Conservation (phyloP, 2,797 vertebrate genomes). For the Cephalopachus bancanus region DNA sequence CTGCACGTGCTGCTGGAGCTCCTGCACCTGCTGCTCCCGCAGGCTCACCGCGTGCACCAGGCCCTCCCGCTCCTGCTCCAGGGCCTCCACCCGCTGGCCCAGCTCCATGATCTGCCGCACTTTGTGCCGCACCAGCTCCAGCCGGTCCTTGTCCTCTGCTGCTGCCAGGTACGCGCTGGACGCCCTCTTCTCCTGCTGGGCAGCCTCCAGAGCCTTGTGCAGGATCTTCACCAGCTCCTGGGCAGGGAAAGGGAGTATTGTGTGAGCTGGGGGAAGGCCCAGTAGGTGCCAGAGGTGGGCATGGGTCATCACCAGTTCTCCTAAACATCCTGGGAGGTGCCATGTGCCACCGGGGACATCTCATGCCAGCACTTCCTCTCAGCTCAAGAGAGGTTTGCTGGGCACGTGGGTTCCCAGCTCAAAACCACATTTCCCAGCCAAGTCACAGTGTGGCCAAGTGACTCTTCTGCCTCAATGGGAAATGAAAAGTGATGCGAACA, state of each 20-base stretch:
- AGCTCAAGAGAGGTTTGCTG: background rate
- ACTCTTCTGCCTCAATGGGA: background rate
- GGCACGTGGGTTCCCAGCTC: background rate
- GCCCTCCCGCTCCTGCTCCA: slow-evolving; percentile 88
- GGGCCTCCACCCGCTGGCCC: slow-evolving; percentile 87
- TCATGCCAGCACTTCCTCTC: background rate
- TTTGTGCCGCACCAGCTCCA: slow-evolving; percentile 95
- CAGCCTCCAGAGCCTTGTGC: slow-evolving; percentile 94
- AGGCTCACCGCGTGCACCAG: slow-evolving; percentile 86
- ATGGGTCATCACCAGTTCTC: background rate
- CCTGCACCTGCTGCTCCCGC: slow-evolving; percentile 88
- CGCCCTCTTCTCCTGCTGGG: slow-evolving; percentile 95
- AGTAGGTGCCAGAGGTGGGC: background rate
- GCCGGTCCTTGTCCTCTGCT: slow-evolving; percentile 92
- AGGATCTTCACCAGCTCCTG: slow-evolving; percentile 96
- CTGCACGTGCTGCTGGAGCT: slow-evolving; percentile 90
- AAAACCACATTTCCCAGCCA: background rate
- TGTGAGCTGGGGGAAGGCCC: background rate
- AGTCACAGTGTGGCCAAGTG: background rate
- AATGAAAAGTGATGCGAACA: background rate
- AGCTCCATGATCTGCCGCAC: slow-evolving; percentile 92
- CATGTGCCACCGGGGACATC: background rate
- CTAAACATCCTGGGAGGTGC: background rate
- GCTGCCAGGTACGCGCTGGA: slow-evolving; percentile 92
- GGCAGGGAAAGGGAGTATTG: background rate